These are phyloP conservation scores for Argyresthia goedartella DNA, from an alignment of 2,888 invertebrate species.

Conservation along the genomic window DNA sequence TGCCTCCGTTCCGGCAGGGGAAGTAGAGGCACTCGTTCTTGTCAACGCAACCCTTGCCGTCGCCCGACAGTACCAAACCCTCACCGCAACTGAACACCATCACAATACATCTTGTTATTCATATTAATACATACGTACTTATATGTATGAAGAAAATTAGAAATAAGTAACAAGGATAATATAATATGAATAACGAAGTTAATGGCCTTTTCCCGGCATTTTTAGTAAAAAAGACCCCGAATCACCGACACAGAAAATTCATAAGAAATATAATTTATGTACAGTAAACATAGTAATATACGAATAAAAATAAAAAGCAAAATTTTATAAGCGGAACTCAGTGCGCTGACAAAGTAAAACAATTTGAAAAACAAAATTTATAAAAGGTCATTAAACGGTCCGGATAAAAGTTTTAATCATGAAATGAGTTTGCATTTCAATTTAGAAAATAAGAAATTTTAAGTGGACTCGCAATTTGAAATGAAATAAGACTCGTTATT, in stretches of 20 bases:
- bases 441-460: neutral
- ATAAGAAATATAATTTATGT: no score
- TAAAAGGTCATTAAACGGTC: neutral
- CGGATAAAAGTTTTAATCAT: neutral
- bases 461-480: neutral
- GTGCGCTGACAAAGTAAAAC: constrained; percentile 25
- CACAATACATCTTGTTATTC: constrained; percentile 29
- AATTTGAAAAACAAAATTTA: constrained; percentile 3
- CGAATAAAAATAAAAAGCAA: neutral
- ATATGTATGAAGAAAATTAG: neutral
- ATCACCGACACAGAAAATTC: no score
- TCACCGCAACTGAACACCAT: constrained; percentile 87
- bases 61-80: constrained; percentile 90
- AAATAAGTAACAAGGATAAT: neutral
- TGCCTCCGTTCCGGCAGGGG: constrained; percentile 93
- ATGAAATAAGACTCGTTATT: neutral
- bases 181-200: neutral
- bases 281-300: neutral
- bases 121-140: constrained; percentile 6
- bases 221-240: no score
- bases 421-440: neutral
- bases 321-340: constrained; percentile 28
- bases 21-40: constrained; percentile 95
- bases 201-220: neutral
- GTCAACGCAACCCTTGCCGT: constrained; percentile 94